phyloP scores from a whole-genome alignment of 2,888 invertebrate genomes.

The Mimumesa dahlbomi region DNA sequence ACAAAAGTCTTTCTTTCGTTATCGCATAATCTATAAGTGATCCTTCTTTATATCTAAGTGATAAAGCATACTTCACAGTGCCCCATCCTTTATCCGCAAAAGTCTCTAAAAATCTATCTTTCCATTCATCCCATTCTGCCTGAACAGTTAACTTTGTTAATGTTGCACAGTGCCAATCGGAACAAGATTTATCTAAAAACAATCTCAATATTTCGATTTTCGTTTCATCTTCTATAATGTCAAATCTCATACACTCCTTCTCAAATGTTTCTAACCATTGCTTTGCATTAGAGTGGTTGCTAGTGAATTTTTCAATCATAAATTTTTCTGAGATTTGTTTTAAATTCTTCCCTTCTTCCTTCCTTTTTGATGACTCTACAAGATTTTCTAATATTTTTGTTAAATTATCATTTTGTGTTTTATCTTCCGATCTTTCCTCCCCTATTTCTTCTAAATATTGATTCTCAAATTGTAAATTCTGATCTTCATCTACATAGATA shows the following conservation, averaged over 20 bases:
- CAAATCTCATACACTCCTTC: slow-evolving; percentile 21
- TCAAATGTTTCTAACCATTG: slow-evolving; percentile 33
- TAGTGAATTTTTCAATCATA: slow-evolving; percentile 22
- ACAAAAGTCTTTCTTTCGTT: slow-evolving; percentile 1
- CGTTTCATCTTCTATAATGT: slow-evolving; percentile 3
- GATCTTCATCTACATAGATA: slow-evolving; percentile 21
- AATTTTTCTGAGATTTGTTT: slow-evolving; percentile 26
- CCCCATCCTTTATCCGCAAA: slow-evolving; percentile 20
- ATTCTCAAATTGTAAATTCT: slow-evolving; percentile 20
- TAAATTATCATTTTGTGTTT: slow-evolving; percentile 17
- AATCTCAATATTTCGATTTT: slow-evolving; percentile 30
- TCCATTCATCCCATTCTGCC: slow-evolving; percentile 27
- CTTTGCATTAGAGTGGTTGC: slow-evolving; percentile 13
- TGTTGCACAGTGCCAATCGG: slow-evolving; percentile 30
- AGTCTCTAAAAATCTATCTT: slow-evolving; percentile 7
- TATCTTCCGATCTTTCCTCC: background rate
- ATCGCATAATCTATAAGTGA: slow-evolving; percentile 54
- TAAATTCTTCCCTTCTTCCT: slow-evolving; percentile 15
- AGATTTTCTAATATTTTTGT: slow-evolving; percentile 24
- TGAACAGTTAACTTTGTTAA: slow-evolving; percentile 37
- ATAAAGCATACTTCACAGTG: background rate
- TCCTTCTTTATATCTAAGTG: slow-evolving; percentile 6
- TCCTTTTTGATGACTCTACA: slow-evolving; percentile 15
- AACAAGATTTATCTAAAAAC: slow-evolving; percentile 21
- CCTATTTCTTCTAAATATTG: slow-evolving; percentile 15